These are phyloP conservation scores for Hormaphis cornu DNA, from an alignment of 1,140 invertebrate genomes.

Conservation along the genomic window DNA sequence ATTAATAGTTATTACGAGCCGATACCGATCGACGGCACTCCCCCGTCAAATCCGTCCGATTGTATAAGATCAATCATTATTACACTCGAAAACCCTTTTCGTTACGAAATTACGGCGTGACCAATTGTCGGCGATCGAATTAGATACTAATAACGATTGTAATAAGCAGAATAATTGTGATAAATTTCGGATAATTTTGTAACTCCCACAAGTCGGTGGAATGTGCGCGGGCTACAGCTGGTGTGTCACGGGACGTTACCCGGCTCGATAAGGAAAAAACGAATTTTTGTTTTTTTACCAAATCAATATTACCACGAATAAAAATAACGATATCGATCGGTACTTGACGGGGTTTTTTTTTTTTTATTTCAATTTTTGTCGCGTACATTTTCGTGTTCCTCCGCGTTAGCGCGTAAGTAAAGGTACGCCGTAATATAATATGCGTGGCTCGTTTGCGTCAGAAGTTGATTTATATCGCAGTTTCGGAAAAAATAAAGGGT, in stretches of 20 bases:
- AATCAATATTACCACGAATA: constrained; percentile 26
- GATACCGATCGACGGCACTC: not conserved
- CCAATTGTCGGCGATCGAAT: not conserved
- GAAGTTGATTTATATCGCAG: constrained; percentile 15
- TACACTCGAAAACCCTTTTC: not conserved
- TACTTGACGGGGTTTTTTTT: not conserved
- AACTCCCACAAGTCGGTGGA: constrained; percentile 9
- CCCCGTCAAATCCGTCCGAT: not conserved
- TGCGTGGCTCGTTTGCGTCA: constrained; percentile 9
- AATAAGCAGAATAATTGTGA: constrained; percentile 29
- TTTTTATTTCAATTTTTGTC: not conserved
- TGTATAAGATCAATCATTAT: constrained; percentile 11
- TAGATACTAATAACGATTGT: constrained; percentile 25
- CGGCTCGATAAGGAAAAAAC: not conserved
- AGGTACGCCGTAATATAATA: not conserved
- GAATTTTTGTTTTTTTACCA: constrained; percentile 4
- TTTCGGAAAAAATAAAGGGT: not conserved
- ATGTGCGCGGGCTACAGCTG: not conserved
- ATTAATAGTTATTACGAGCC: not conserved
- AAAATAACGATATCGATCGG: constrained; percentile 12
- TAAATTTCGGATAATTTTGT: constrained; percentile 26
- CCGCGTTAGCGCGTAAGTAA: not conserved
- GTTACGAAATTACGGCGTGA: not conserved
- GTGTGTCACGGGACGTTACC: constrained; percentile 29
- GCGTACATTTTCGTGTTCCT: not conserved